Evolutionary conservation across 1,140 invertebrate genomes (phyloP).

Genomic region (Eubasilissa regina): DNA sequence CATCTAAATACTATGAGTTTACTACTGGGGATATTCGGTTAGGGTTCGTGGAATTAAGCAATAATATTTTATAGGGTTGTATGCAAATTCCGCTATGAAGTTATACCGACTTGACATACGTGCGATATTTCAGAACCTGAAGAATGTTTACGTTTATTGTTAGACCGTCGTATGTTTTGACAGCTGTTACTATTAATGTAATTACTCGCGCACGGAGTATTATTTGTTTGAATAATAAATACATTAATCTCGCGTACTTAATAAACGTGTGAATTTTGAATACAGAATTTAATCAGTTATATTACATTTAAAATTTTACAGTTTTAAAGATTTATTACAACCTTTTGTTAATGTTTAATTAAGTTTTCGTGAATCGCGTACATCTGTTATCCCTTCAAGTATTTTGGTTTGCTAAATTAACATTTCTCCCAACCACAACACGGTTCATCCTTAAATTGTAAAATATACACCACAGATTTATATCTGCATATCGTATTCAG

Average conservation of each 20-base stretch:
- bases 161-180: constrained; percentile 14
- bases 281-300: too few relatives aligned
- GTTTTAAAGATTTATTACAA: too few relatives aligned
- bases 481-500: too few relatives aligned
- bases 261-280: too few relatives aligned
- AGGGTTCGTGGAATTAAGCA: neutral
- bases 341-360: too few relatives aligned
- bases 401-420: neutral
- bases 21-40: neutral
- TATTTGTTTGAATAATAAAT: too few relatives aligned
- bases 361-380: too few relatives aligned
- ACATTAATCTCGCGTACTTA: too few relatives aligned
- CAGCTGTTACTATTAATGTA: constrained; percentile 11
- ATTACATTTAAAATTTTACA: too few relatives aligned
- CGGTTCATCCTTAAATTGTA: constrained; percentile 9
- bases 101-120: neutral
- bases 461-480: neutral
- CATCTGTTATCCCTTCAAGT: too few relatives aligned
- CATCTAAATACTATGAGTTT: neutral
- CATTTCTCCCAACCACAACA: constrained; percentile 11
- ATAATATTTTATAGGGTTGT: neutral
- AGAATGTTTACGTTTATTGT: neutral
- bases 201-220: neutral
- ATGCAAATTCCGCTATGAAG: constrained; percentile 1
- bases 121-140: neutral